These are phyloP conservation scores for Brachyptera risi DNA, from an alignment of 2,888 invertebrate species.

Conservation along the genomic window DNA sequence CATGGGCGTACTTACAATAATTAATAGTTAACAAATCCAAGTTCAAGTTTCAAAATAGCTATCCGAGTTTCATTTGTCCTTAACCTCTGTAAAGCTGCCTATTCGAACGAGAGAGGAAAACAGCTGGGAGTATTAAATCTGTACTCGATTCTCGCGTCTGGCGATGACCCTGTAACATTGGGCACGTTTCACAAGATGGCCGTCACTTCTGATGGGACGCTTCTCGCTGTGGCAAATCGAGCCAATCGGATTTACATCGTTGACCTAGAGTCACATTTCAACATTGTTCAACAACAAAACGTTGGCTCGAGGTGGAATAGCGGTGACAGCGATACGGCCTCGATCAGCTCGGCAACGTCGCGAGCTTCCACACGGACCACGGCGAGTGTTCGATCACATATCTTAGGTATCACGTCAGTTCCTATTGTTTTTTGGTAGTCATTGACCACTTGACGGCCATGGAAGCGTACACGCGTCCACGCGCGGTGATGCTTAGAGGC, in stretches of 20 bases:
- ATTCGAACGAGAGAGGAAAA: slow-evolving; percentile 15
- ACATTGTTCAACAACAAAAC: neutral
- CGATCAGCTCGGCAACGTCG: neutral
- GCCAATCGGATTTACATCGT: slow-evolving; percentile 12
- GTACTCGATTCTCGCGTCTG: slow-evolving; percentile 10
- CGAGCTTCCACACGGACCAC: neutral
- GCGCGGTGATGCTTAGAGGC: too few species aligned
- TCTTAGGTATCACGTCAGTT: too few species aligned
- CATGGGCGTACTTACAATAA: too few species aligned
- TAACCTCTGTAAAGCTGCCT: too few species aligned
- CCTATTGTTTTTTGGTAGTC: too few species aligned
- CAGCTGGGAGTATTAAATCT: slow-evolving; percentile 25
- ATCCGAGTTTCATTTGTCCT: too few species aligned
- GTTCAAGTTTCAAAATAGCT: too few species aligned
- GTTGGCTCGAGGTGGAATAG: too few species aligned
- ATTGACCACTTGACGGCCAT: too few species aligned
- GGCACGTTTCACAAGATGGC: slow-evolving; percentile 9
- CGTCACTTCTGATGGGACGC: slow-evolving; percentile 18
- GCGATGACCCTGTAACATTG: neutral
- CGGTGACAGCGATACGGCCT: neutral
- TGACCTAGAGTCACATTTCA: neutral
- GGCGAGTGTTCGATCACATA: too few species aligned
- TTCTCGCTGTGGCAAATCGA: slow-evolving; percentile 16
- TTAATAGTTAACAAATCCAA: too few species aligned
- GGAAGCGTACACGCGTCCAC: too few species aligned